Evolutionary conservation across 2,888 invertebrate species (phyloP), one percentile per base, ranked within the genome.

Genomic region (Platynereis dumerilii): DNA sequence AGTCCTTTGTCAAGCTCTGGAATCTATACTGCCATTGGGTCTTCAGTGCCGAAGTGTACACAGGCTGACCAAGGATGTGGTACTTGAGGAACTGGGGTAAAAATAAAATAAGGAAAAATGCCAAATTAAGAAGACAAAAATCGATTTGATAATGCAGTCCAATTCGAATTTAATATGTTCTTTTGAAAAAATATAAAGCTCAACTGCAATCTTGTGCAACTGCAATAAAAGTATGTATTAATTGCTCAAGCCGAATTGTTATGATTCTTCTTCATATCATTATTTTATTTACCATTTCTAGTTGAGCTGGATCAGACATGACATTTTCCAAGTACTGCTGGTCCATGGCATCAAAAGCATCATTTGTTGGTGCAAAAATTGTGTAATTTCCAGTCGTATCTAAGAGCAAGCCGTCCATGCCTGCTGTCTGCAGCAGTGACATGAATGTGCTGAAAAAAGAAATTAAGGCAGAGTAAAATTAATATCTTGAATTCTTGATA

Each of bases 41-140:
- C 28, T 58, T 52, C 24, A 68, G 28, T 24, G 29, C 53, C 12
- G 57, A 28, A 7, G 56, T 48, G 56, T 64, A 69, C n/a, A 64
- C 39, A 1, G 65, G 65, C 10, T 57, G 34, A 17, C 48, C 42
- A 17, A 84, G 79, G 10, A 86, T 78, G 72, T 87, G 86, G 66
- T 85, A 85, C 65, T 81, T 80, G 15, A 86, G 78, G 17, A 85
- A 79, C 85, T 86, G 74, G n/a, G n/a, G n/a, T n/a, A n/a, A n/a
- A n/a, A n/a, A n/a, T n/a, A 7, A 72, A 69, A 22, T 26, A 61
- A 44, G 45, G 57, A 44, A 62, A 58, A 44, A 10, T 3, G 26
- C 10, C 12, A 5, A 34, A 12, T 5, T 34, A 34, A 20, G 10
- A 39, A 15, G 42, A 15, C 7, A 20, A 34, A 10, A 57, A 57